Base-by-base conservation (phyloP, 2,797 vertebrate species). In the Tapera naevia region DNA sequence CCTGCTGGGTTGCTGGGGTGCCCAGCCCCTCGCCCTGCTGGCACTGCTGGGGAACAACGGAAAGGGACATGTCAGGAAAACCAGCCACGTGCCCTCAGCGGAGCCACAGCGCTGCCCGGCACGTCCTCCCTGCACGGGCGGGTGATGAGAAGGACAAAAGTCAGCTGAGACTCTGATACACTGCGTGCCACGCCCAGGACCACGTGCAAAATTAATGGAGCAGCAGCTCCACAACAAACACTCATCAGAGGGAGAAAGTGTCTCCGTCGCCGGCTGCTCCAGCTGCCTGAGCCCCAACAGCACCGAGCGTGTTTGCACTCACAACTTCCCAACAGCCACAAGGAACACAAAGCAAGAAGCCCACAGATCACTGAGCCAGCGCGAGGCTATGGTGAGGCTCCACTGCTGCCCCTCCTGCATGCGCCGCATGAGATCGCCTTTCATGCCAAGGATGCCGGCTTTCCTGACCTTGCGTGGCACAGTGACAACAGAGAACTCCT, bases 101-200 rank as follows among this genome's bases (percentile, higher is more conserved):
- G 28, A 22, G 46, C 46, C 6, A 1, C n/a, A n/a, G n/a, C 39
- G 14, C 39, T 41, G 39, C 39, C 39, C 14, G 39, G 39, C 10
- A 39, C 2, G 6, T 72, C 50, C 37, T 53, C 60, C 64, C 2
- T 10, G 66, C 62, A 41, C 39, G 4, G 60, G 72, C 9, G n/a
- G 35, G 51, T 24, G 13, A 58, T 0, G 19, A 51, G 48, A 69
- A 94, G 65, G 66, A 81, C 83, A 60, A 41, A 76, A 84, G 58
- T 5, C 3, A 1, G 33, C 58, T 93, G 95, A 92, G 95, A 95
- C 83, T 91, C 94, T 73, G 69, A 96, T 65, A 65, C 11, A 17
- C 88, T 48, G 46, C 17, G 3, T 7, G 3, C 90, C 27, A 23
- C 17, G 65, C 43, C 79, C 9, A 6, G 70, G 62, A 72, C 87